Evolutionary conservation across 2,888 invertebrate genomes (phyloP), one percentile per base, ranked within the genome.

Genomic region (Cephus rjabovi): DNA sequence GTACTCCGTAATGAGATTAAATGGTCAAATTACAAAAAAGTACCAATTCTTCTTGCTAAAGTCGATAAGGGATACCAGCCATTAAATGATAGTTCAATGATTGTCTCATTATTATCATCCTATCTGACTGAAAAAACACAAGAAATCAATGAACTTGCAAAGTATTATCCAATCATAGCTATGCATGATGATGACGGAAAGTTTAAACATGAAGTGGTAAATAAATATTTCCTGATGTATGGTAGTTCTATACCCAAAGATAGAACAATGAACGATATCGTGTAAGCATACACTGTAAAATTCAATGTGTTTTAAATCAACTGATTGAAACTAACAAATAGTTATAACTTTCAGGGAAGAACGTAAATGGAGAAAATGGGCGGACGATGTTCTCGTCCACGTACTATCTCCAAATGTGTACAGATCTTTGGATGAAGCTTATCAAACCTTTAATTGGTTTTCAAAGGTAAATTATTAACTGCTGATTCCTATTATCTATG

Each of bases 401-500:
- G 95, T 96, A 0, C 93, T 99, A 68, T 99, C 99, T 0, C 99
- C 99, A 0, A 99, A 99, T 92, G 98, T 99, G 40, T 99, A 99
- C 90, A 94, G 98, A 79, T 97, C 97, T 0, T 92, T 94, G 0
- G 92, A 93, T 0, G 99, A 99, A 92, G 95, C 99, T 0, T 91
- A 98, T 34, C 96, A 98, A 90, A 97, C 99, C 0, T 99, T 99
- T 92, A 94, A 95, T 83, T 98, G 98, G 96, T 99, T 99, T 92
- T 97, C 98, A 6, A 93, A 96, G 85, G 93, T 93, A 84, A 87
- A 84, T 85, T n/a, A 77, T 15, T 15, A 31, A 71, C 9, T 9
- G 23, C 6, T 15, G 2, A 56, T 56, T 56, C 56, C 23, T 56
- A 23, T 56, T 56, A 56, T 23, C 56, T 56, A 56, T 15, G 23